A percentile compares a stretch with the other conserved stretches of the same genome.
Evolutionary conservation across 1,140 invertebrate species (phyloP).

Genomic region (Diorhabda carinulata): DNA sequence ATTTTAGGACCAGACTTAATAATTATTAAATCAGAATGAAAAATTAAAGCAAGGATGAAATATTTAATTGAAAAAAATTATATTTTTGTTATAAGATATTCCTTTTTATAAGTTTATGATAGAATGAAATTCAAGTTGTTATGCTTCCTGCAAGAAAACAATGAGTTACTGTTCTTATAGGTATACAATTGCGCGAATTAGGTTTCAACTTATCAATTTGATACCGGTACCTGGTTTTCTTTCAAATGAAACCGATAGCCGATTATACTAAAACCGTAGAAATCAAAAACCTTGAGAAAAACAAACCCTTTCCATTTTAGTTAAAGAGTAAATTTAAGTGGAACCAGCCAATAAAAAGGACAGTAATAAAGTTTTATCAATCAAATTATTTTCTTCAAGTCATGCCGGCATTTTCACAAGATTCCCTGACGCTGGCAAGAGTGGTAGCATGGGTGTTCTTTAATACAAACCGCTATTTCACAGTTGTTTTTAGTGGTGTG

Average conservation of each 20-base stretch:
- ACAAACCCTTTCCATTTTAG: slow-evolving; percentile 30
- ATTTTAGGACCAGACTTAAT: too few relatives aligned
- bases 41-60: too few relatives aligned
- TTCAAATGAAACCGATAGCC: slow-evolving; percentile 29
- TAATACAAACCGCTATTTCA: slow-evolving; percentile 32
- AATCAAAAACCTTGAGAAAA: slow-evolving; percentile 24
- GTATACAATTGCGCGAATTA: slow-evolving; percentile 35
- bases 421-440: slow-evolving; percentile 4
- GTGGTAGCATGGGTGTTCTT: slow-evolving; percentile 32
- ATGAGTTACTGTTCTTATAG: slow-evolving; percentile 29
- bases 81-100: too few relatives aligned
- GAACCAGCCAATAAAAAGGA: slow-evolving; percentile 28
- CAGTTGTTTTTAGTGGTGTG: slow-evolving; percentile 33
- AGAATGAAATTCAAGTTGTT: slow-evolving; percentile 13
- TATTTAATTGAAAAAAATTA: too few relatives aligned
- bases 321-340: slow-evolving; percentile 25
- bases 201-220: slow-evolving; percentile 26
- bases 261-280: slow-evolving; percentile 5
- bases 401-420: slow-evolving; percentile 28
- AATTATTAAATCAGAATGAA: too few relatives aligned
- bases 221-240: slow-evolving; percentile 30
- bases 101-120: not conserved
- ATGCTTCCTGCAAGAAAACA: slow-evolving; percentile 15
- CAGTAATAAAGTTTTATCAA: slow-evolving; percentile 37
- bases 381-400: slow-evolving; percentile 35